Evolutionary conservation across 2,113 vertebrate genomes (phyloP).

Genomic region (Onychostoma macrolepis): DNA sequence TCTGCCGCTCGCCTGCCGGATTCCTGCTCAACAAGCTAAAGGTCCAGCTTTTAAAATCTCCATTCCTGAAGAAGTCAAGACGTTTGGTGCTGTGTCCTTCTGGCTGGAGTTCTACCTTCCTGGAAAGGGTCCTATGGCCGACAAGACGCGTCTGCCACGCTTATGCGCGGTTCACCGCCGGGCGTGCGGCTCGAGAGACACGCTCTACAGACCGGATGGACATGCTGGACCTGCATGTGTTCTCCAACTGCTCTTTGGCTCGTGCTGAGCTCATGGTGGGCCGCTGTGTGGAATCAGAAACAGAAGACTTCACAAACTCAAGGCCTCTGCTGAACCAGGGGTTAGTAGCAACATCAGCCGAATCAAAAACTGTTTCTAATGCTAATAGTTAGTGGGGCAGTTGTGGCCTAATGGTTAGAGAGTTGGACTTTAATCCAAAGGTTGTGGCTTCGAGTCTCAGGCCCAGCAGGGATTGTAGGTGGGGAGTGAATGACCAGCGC

Average conservation of each 20-base stretch:
- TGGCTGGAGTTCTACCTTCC: slow-evolving; percentile 63
- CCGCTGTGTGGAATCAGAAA: slow-evolving; percentile 60
- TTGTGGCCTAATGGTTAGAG: too few species aligned
- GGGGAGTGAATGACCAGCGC: too few species aligned
- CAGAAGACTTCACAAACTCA: slow-evolving; percentile 51
- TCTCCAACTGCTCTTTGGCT: slow-evolving; percentile 55
- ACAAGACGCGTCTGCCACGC: neutral
- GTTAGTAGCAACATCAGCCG: slow-evolving; percentile 60
- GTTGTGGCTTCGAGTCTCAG: too few species aligned
- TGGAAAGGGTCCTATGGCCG: slow-evolving; percentile 58
- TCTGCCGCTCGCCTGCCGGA: slow-evolving; percentile 71
- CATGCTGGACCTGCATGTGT: slow-evolving; percentile 65
- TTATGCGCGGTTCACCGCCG: neutral
- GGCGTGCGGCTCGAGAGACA: neutral
- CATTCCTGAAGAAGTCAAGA: slow-evolving; percentile 54
- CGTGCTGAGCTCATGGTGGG: slow-evolving; percentile 64
- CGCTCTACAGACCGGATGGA: neutral
- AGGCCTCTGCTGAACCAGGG: slow-evolving; percentile 54
- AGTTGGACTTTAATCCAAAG: too few species aligned
- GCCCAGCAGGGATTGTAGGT: too few species aligned
- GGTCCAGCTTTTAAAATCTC: neutral
- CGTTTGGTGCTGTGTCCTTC: slow-evolving; percentile 56
- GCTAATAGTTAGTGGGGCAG: neutral
- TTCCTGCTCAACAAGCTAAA: slow-evolving; percentile 41
- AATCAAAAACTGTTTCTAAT: neutral